phyloP scores from a whole-genome alignment of 1,140 invertebrate genomes.

The Papilio glaucus region DNA sequence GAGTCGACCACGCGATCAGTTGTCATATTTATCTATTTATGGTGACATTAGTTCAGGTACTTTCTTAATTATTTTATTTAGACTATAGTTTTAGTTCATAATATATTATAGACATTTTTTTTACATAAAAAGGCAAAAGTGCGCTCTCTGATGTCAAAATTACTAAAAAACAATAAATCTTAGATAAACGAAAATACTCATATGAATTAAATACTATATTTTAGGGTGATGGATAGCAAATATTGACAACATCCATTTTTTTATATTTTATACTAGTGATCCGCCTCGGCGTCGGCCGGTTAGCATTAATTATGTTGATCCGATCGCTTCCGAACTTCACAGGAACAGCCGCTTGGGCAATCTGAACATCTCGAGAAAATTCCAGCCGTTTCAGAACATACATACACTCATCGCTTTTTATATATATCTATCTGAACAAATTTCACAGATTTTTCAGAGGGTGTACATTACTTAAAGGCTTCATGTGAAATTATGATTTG shows the following conservation, averaged over 20 bases:
- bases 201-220: neutral
- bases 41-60: conserved; percentile 3
- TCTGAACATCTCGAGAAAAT: too few species aligned
- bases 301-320: too few species aligned
- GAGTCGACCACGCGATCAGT: too few species aligned
- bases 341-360: too few species aligned
- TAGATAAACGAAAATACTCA: neutral
- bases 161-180: neutral
- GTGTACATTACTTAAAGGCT: neutral
- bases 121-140: neutral
- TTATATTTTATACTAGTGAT: too few species aligned
- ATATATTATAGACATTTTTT: conserved; percentile 11
- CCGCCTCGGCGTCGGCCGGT: too few species aligned
- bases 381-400: too few species aligned
- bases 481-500: neutral
- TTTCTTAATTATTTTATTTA: conserved; percentile 40
- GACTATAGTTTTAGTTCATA: conserved; percentile 23
- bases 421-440: too few species aligned
- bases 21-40: neutral
- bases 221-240: neutral
- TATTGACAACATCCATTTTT: too few species aligned
- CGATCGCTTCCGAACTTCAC: too few species aligned
- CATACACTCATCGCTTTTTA: too few species aligned
- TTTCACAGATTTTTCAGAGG: conserved; percentile 1
- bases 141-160: neutral